A percentile compares a stretch with the other conserved stretches of the same genome.
These are phyloP conservation scores for Falco rusticolus DNA, from an alignment of 2,797 vertebrate genomes.

Conservation along the genomic window DNA sequence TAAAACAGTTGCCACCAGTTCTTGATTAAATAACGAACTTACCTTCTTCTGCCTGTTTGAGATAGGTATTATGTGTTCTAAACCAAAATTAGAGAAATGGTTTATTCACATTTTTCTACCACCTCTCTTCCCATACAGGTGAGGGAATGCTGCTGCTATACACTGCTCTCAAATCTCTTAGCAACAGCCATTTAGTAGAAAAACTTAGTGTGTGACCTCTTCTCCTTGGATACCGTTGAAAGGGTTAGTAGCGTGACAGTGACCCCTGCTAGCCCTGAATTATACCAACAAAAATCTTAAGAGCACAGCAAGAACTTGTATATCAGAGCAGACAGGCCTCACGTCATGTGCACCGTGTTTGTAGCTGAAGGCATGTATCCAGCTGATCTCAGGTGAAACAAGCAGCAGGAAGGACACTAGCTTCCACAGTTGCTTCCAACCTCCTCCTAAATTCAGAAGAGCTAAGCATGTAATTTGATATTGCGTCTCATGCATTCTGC, in stretches of 20 bases:
- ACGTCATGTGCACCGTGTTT: neutral
- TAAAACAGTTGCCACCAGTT: neutral
- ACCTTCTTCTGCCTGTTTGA: neutral
- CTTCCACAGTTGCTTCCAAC: neutral
- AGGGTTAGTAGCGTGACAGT: neutral
- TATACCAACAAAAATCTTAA: neutral
- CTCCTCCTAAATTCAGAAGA: neutral
- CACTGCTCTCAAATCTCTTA: neutral
- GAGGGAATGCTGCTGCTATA: neutral
- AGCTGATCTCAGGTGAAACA: neutral
- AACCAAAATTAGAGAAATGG: neutral
- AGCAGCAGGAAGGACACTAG: neutral
- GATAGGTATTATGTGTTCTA: neutral
- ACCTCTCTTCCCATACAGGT: neutral
- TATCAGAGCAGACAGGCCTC: neutral
- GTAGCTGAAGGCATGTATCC: neutral
- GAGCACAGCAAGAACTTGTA: neutral
- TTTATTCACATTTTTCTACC: neutral
- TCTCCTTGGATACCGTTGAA: neutral
- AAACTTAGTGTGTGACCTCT: neutral
- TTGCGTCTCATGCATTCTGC: neutral
- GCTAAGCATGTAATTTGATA: neutral
- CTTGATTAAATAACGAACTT: neutral
- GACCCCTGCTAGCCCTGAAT: neutral
- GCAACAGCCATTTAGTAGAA: neutral